Conservation (phyloP, 2,797 vertebrate genomes). For the Coreius guichenoti region DNA sequence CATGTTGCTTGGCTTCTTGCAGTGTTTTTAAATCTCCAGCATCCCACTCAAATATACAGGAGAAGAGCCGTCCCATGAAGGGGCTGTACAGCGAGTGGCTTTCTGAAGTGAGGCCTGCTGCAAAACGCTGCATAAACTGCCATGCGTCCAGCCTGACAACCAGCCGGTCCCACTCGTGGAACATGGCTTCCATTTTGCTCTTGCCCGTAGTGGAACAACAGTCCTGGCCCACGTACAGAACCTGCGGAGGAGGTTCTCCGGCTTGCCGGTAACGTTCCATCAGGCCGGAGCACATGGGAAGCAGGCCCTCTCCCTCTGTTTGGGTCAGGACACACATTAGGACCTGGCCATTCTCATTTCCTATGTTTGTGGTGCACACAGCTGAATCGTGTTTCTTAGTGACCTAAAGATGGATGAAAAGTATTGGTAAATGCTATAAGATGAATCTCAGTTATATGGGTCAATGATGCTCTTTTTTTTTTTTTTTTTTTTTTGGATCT, state of each 20-base stretch:
- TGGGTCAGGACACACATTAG: constrained; percentile 44
- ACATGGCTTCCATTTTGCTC: constrained; percentile 20
- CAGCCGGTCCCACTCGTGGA: constrained; percentile 32
- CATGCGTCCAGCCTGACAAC: constrained; percentile 32
- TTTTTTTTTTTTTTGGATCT: neutral
- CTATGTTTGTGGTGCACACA: constrained; percentile 5
- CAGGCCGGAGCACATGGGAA: constrained; percentile 32
- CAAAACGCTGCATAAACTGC: constrained; percentile 46
- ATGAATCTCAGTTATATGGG: neutral
- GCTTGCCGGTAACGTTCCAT: constrained; percentile 25
- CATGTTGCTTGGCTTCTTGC: neutral
- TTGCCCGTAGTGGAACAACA: constrained; percentile 16
- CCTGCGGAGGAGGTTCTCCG: constrained; percentile 9
- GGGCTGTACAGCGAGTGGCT: constrained; percentile 41
- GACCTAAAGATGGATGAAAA: constrained; percentile 29
- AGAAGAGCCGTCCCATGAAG: constrained; percentile 41
- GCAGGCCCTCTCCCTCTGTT: neutral
- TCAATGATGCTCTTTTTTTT: neutral
- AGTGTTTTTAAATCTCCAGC: neutral
- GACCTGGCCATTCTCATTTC: constrained; percentile 45
- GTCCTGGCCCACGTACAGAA: constrained; percentile 41
- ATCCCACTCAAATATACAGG: constrained; percentile 48
- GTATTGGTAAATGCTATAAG: neutral
- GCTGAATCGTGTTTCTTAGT: constrained; percentile 45
- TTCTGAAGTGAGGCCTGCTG: constrained; percentile 15